Percentiles rank a stretch among this genome's conserved stretches.
These are phyloP conservation scores for Polymixis flavicincta DNA, from an alignment of 2,888 invertebrate genomes.

Conservation along the genomic window DNA sequence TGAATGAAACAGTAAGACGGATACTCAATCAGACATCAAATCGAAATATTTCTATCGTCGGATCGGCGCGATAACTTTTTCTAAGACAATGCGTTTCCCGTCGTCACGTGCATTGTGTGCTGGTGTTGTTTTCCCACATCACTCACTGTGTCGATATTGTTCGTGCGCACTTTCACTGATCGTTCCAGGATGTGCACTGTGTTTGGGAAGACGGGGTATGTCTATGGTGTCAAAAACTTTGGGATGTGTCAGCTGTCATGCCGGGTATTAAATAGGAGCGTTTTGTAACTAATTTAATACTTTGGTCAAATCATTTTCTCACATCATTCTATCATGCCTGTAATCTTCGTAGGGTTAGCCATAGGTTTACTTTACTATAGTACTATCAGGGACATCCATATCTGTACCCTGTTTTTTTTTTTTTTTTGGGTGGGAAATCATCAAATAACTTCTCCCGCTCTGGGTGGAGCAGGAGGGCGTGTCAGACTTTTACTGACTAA, in stretches of 20 bases:
- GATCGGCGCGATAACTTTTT: slow-evolving; percentile 52
- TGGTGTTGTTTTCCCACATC: slow-evolving; percentile 50
- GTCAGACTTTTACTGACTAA: no score
- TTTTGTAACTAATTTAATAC: neutral
- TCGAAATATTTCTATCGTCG: slow-evolving; percentile 36
- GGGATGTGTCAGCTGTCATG: neutral
- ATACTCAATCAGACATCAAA: slow-evolving; percentile 43
- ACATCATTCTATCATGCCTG: neutral
- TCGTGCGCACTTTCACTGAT: slow-evolving; percentile 77
- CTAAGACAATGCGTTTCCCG: slow-evolving; percentile 63
- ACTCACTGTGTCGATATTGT: slow-evolving; percentile 57
- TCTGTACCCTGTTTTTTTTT: no score
- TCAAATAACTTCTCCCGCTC: no score
- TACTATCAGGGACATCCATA: no score
- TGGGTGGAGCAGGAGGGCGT: no score
- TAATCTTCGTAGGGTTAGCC: no score
- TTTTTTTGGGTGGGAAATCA: no score
- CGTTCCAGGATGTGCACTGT: slow-evolving; percentile 51
- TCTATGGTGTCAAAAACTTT: neutral
- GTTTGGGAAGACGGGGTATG: neutral
- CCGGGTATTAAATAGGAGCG: no score
- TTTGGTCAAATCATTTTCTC: neutral
- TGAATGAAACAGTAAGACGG: slow-evolving; percentile 25
- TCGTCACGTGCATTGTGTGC: slow-evolving; percentile 45
- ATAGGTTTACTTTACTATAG: neutral